phyloP scores from a whole-genome alignment of 2,797 vertebrate genomes.

The Eurystomus glaucurus region DNA sequence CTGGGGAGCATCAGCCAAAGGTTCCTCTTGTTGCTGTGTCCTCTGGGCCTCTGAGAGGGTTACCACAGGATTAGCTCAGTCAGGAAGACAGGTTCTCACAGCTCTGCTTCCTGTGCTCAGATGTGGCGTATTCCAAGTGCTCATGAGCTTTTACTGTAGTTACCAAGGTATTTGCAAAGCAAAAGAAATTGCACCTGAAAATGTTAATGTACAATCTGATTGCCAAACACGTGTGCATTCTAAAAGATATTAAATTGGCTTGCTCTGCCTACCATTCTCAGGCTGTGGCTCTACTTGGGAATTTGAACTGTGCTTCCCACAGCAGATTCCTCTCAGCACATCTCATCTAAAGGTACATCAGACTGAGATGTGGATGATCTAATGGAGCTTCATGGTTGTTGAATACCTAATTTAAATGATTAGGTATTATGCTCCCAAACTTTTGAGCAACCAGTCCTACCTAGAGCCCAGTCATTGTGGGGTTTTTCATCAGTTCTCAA shows the following conservation, averaged over 20 bases:
- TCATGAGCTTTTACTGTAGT: not conserved
- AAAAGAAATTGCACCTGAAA: constrained; percentile 40
- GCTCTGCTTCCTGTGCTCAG: not conserved
- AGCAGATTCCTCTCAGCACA: not conserved
- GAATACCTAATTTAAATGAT: not conserved
- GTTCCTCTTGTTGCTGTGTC: not conserved
- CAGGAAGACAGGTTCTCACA: not conserved
- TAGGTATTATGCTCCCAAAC: not conserved
- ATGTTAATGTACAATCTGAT: not conserved
- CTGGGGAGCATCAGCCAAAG: not conserved
- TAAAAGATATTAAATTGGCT: constrained; percentile 19
- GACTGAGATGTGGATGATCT: not conserved
- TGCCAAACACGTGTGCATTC: constrained; percentile 19
- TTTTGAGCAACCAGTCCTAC: not conserved
- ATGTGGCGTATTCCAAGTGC: not conserved
- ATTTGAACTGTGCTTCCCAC: constrained; percentile 4
- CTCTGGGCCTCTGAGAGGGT: accelerated
- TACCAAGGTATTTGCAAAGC: constrained; percentile 18
- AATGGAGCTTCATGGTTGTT: not conserved
- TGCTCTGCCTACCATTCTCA: not conserved
- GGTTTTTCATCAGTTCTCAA: not conserved
- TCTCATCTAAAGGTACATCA: not conserved
- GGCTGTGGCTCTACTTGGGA: not conserved
- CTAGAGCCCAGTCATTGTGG: not conserved
- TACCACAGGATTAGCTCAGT: not conserved